These are phyloP conservation scores for Lethenteron camtschaticum DNA, from an alignment of 2,113 vertebrate species.

Conservation along the genomic window DNA sequence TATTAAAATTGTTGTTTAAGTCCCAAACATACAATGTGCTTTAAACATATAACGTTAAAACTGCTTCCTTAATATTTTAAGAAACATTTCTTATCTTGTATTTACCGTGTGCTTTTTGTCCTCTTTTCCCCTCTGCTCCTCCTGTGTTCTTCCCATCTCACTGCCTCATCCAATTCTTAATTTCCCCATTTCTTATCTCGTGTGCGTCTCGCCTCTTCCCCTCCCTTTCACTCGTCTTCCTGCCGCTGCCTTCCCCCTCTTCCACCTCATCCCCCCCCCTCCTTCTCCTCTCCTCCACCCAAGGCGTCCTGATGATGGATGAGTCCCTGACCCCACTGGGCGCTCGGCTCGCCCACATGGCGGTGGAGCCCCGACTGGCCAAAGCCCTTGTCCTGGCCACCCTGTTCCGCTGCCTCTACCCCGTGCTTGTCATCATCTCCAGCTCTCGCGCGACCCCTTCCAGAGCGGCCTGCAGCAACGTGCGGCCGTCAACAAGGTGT, in stretches of 20 bases:
- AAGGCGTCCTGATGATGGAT: constrained; percentile 25
- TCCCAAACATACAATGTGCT: too few relatives aligned
- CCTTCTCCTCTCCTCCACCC: neutral
- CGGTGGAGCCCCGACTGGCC: constrained; percentile 69
- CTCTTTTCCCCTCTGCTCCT: too few relatives aligned
- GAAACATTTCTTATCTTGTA: too few relatives aligned
- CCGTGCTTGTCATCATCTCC: constrained; percentile 52
- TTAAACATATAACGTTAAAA: too few relatives aligned
- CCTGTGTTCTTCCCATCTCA: too few relatives aligned
- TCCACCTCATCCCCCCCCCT: neutral
- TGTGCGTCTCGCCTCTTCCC: neutral
- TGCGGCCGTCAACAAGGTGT: constrained; percentile 42
- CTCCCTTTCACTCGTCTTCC: neutral
- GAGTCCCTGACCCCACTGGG: constrained; percentile 63
- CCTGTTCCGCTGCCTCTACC: constrained; percentile 63
- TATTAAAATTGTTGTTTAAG: too few relatives aligned
- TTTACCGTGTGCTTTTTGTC: too few relatives aligned
- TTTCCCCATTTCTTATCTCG: neutral
- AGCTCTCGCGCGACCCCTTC: constrained; percentile 85
- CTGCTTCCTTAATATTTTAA: too few relatives aligned
- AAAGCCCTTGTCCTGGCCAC: constrained; percentile 62
- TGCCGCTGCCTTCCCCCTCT: neutral
- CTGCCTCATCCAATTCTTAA: too few relatives aligned
- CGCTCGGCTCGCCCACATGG: constrained; percentile 51
- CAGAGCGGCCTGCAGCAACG: constrained; percentile 71